Evolutionary conservation across 64 coral and sea anemone species (phyloP).

Genomic region (Actinia equina): DNA sequence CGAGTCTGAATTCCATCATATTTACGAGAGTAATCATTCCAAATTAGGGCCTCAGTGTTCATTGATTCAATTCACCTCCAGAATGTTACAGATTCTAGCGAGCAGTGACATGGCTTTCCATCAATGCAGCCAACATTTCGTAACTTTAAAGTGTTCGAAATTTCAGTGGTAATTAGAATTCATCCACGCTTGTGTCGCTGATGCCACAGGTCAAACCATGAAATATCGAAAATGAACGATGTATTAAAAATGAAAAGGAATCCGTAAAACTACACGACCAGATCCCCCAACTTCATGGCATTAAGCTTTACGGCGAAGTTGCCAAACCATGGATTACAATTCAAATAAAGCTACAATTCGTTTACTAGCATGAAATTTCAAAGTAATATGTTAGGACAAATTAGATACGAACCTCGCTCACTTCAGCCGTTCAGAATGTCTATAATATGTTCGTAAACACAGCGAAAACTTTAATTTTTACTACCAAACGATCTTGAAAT

Average conservation of each 20-base stretch:
- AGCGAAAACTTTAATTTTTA: constrained; percentile 24
- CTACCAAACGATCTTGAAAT: constrained; percentile 6
- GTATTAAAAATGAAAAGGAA: constrained; percentile 63
- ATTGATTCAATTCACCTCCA: not conserved
- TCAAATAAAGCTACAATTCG: not conserved
- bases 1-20: constrained; percentile 29
- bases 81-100: not conserved
- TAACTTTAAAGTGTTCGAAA: constrained; percentile 34
- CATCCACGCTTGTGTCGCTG: constrained; percentile 37
- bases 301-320: not conserved
- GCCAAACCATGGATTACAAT: not conserved
- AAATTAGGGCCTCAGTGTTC: not conserved
- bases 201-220: constrained; percentile 18
- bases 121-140: not conserved
- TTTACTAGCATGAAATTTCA: not conserved
- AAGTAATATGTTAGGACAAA: constrained; percentile 21
- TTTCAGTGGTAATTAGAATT: constrained; percentile 25
- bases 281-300: not conserved
- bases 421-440: constrained; percentile 49
- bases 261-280: constrained; percentile 4
- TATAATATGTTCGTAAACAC: constrained; percentile 29
- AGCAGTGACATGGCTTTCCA: not conserved
- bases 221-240: constrained; percentile 79
- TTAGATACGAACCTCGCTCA: constrained; percentile 33
- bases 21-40: not conserved